Conservation (phyloP, 2,888 invertebrate genomes). For the Apocheima hispidaria region DNA sequence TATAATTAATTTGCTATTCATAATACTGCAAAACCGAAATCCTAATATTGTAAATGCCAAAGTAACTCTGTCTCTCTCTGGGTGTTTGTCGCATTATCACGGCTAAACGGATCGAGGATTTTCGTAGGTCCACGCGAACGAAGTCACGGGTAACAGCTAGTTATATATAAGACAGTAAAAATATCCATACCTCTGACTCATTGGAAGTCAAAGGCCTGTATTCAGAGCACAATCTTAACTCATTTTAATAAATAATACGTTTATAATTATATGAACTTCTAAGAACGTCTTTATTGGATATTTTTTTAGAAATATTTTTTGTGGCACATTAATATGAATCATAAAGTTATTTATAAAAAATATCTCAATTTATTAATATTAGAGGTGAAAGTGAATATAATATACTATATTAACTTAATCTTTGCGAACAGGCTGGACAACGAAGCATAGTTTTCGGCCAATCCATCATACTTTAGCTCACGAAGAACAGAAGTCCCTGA, state of each 20-base stretch:
- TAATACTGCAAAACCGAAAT: no score
- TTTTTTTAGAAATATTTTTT: conserved; percentile 2
- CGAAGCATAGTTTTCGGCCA: neutral
- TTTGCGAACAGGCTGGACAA: neutral
- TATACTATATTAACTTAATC: no score
- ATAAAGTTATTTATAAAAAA: neutral
- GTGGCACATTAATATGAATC: conserved; percentile 1
- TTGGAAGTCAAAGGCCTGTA: conserved; percentile 26
- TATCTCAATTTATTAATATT: neutral
- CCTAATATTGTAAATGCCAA: no score
- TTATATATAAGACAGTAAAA: neutral
- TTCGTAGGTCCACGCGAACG: no score
- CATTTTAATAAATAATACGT: conserved; percentile 11
- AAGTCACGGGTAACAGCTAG: neutral
- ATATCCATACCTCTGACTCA: conserved; percentile 20
- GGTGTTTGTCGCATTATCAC: no score
- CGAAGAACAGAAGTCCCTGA: neutral
- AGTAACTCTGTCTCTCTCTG: no score
- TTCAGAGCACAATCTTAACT: conserved; percentile 23
- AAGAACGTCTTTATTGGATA: conserved; percentile 11
- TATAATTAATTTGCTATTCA: no score
- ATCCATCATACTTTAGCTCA: neutral
- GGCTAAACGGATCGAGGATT: no score
- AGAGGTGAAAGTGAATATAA: neutral
- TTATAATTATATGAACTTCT: conserved; percentile 1